Conservation (phyloP, 2,888 invertebrate genomes). For the Cybosia mesomella region DNA sequence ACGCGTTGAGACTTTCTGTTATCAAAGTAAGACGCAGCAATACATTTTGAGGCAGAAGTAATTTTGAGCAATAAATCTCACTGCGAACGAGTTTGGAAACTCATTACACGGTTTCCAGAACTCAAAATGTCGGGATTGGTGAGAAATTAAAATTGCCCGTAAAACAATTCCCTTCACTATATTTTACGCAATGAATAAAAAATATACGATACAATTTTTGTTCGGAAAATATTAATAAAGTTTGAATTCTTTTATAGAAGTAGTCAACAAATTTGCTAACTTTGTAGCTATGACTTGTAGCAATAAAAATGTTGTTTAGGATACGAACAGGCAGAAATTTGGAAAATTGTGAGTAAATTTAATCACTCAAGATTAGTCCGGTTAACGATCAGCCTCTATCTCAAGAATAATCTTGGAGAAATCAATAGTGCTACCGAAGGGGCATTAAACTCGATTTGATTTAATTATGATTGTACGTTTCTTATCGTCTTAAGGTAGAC, state of each 20-base stretch:
- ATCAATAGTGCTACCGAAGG: too few relatives aligned
- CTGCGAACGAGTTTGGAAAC: conserved; percentile 54
- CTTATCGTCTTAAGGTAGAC: too few relatives aligned
- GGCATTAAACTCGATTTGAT: too few relatives aligned
- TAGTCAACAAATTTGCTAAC: not conserved
- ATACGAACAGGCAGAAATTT: not conserved
- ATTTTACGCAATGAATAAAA: conserved; percentile 25
- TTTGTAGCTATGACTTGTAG: not conserved
- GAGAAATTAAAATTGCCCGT: conserved; percentile 46
- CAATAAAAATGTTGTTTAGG: not conserved
- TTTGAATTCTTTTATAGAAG: conserved; percentile 4
- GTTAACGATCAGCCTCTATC: too few relatives aligned
- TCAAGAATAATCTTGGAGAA: too few relatives aligned
- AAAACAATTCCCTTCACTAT: conserved; percentile 43
- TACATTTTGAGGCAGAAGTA: conserved; percentile 47
- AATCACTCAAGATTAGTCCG: too few relatives aligned
- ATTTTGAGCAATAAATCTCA: conserved; percentile 39
- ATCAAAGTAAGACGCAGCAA: conserved; percentile 42
- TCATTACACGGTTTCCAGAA: conserved; percentile 53
- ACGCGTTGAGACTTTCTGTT: conserved; percentile 24
- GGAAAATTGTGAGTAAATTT: not conserved
- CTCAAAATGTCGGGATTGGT: conserved; percentile 51
- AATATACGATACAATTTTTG: conserved; percentile 9
- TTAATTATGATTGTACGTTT: too few relatives aligned
- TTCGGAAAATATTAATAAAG: conserved; percentile 15